Base-by-base conservation (phyloP, 2,113 vertebrate species). In the Sinocyclocheilus anophthalmus region DNA sequence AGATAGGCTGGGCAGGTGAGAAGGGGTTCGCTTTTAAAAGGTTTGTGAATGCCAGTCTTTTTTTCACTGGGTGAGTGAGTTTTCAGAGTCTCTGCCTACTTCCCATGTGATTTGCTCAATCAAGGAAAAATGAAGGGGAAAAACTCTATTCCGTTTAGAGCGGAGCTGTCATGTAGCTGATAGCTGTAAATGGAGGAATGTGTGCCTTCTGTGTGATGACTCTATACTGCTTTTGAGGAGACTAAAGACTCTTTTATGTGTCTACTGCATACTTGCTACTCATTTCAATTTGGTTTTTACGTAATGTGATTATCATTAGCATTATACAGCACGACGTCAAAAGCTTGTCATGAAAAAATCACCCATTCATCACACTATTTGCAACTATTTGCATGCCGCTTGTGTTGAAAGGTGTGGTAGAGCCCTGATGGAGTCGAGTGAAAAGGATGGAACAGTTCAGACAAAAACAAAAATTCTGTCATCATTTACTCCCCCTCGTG, bases 101-200 rank as follows among this genome's bases (percentile, higher is more conserved):
- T 84, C 82, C 33, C 69, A 22, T 42, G 69, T 75, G 69, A 75
- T 84, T 80, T 84, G 82, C 69, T 84, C 82, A 57, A 73, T 48
- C 63, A 83, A 72, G 59, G 42, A 26, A 22, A 69, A 83, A 70
- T 84, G 30, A 59, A 73, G 67, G 13, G 50, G 53, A 59, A 83
- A 81, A 69, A 70, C 65, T 82, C 45, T 70, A 70, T 82, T 82
- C 24, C 4, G 8, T 67, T 81, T 10, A 53, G 53, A 82, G 18
- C 30, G 18, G 48, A 70, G 48, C 81, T 53, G 63, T 82, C 81
- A 70, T 70, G 5, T 2, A 53, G 81, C 63, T 53, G 45, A 82
- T 70, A 65, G 57, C 57, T 70, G n/a, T 70, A 37, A 70, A 82
- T 70, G 63, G 65, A 53, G 24, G 5, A 53, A 7, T 81, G 3